Evolutionary conservation across 35 echinoderm and acorn worm species (phyloP), one percentile per base, ranked within the genome.

Genomic region (Heliocidaris tuberculata): DNA sequence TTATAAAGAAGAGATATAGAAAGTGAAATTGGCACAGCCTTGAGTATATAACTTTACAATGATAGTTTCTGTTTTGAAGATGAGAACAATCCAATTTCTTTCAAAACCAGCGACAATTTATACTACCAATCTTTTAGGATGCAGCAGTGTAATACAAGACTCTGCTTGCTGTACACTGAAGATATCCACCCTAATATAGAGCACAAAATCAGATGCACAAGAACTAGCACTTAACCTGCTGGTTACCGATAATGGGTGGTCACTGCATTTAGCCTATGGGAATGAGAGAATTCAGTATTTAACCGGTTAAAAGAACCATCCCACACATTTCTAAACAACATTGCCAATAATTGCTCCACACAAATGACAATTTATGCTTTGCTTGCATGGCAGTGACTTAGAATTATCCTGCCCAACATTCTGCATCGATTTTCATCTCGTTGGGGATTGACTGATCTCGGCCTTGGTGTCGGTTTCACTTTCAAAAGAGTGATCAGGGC

Each of bases 341-440:
- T 19, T 78, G 65, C 65, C 65, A 6, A 78, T 78, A 78, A 78
- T 78, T 78, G 65, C 65, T 78, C 17, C 4, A 19, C 65, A 78
- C 65, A 78, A 78, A 78, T 78, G 65, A 78, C 21, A n/a, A 78
- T 78, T 78, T 78, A 78, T 78, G 19, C 65, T 78, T 78, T 78
- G 65, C 65, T 24, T 78, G 65, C 65, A 7, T 78, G 65, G 65
- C 27, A 24, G 3, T 78, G 65, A 78, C 65, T 24, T n/a, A 19
- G 27, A n/a, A n/a, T 78, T 27, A 78, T 78, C 65, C 65, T 24
- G 65, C 21, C 65, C 65, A 78, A n/a, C 65, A 78, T 78, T 78
- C 27, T 19, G 65, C 65, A 78, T 78, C 65, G 65, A 78, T 78
- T 78, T 19, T 19, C 65, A 78, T 78, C 65, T 78, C 65, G 21